phyloP scores from a whole-genome alignment of 2,113 vertebrate genomes.

The Pao palembangensis region DNA sequence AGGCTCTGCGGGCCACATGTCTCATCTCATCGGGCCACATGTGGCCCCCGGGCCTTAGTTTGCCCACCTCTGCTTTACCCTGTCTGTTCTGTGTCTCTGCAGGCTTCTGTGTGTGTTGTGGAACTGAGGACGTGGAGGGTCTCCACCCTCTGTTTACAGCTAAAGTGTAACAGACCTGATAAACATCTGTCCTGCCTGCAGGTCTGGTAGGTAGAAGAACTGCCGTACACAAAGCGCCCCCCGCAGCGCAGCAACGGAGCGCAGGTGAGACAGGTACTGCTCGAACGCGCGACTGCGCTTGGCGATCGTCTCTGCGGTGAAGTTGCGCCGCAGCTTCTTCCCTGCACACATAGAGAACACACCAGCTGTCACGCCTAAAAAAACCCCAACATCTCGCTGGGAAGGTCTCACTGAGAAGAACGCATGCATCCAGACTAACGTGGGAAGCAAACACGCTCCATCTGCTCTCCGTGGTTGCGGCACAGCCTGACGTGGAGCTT shows the following conservation, averaged over 20 bases:
- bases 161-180: constrained; percentile 58
- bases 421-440: constrained; percentile 49
- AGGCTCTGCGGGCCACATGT: too few species aligned
- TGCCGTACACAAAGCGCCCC: constrained; percentile 77
- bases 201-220: constrained; percentile 88
- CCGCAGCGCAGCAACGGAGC: constrained; percentile 78
- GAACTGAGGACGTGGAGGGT: too few species aligned
- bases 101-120: background rate
- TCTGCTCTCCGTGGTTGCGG: constrained; percentile 77
- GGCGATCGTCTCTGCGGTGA: constrained; percentile 89
- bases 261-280: constrained; percentile 88
- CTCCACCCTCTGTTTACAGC: too few species aligned
- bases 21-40: too few species aligned
- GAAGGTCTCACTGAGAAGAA: background rate
- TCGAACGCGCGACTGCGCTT: constrained; percentile 93
- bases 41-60: too few species aligned
- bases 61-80: background rate
- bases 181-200: constrained; percentile 80
- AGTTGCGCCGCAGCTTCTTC: constrained; percentile 87
- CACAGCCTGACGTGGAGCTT: constrained; percentile 81
- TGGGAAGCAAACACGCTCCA: constrained; percentile 86
- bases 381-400: background rate
- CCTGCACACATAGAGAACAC: constrained; percentile 26
- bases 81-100: too few species aligned
- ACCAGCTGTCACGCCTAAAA: background rate